Evolutionary conservation across 2,797 vertebrate genomes (phyloP).

Genomic region (Malacoraja senta): DNA sequence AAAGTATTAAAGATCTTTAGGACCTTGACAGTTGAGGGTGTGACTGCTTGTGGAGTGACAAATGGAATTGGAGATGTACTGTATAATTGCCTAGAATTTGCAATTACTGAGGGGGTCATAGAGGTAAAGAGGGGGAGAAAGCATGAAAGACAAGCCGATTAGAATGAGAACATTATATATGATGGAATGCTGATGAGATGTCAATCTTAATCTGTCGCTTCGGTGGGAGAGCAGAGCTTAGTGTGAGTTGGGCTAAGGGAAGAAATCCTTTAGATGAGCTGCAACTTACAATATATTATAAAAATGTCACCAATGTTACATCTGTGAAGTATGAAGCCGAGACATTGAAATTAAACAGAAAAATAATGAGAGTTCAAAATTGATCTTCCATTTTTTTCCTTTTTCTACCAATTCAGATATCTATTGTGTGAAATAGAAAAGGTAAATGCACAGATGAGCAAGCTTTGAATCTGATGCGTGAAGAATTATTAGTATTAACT

Average conservation of each 20-base stretch:
- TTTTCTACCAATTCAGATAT: too few relatives aligned
- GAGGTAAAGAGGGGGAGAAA: neutral
- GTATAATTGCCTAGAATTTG: neutral
- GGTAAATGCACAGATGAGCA: too few relatives aligned
- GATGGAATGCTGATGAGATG: neutral
- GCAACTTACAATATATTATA: neutral
- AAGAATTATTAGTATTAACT: neutral
- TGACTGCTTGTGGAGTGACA: neutral
- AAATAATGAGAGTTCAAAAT: neutral
- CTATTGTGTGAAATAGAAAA: too few relatives aligned
- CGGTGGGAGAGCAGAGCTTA: neutral
- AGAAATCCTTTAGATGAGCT: neutral
- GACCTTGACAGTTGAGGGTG: neutral
- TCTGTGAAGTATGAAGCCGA: neutral
- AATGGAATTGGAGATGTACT: neutral
- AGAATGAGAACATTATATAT: neutral
- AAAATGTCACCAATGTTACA: neutral
- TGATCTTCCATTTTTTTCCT: too few relatives aligned
- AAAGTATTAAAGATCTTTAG: neutral
- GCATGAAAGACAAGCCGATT: neutral
- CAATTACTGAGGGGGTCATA: neutral
- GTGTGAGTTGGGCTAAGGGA: neutral
- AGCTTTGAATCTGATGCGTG: neutral
- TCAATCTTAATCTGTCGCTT: neutral
- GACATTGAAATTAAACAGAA: neutral